These are phyloP conservation scores for Anarsia innoxiella DNA, from an alignment of 2,888 invertebrate genomes.

Conservation along the genomic window DNA sequence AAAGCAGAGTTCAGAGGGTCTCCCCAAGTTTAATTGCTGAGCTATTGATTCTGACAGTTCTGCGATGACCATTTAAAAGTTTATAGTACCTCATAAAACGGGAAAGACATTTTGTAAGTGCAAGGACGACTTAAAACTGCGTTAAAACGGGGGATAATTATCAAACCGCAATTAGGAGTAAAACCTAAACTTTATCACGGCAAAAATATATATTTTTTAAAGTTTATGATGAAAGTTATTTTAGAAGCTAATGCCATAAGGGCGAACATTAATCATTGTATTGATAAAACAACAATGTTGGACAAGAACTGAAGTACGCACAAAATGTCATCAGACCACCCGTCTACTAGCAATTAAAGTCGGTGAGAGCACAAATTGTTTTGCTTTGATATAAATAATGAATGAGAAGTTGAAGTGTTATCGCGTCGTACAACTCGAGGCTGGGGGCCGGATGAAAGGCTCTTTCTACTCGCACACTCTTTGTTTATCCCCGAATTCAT, in stretches of 20 bases:
- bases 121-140: too few species aligned
- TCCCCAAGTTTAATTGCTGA: conserved; percentile 4
- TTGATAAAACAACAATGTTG: too few species aligned
- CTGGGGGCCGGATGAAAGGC: conserved; percentile 38
- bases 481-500: conserved; percentile 58
- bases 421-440: conserved; percentile 38
- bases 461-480: conserved; percentile 54
- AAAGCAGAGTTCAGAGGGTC: conserved; percentile 3
- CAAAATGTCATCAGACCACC: too few species aligned
- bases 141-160: neutral
- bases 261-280: too few species aligned
- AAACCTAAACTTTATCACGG: neutral
- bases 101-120: too few species aligned
- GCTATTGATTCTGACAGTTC: conserved; percentile 8
- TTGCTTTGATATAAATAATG: too few species aligned
- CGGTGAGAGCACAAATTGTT: too few species aligned
- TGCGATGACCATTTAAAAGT: conserved; percentile 5
- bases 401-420: conserved; percentile 34
- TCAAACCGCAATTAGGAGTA: neutral
- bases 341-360: too few species aligned
- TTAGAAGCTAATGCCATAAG: too few species aligned
- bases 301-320: too few species aligned
- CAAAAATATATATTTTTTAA: too few species aligned
- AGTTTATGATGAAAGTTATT: too few species aligned
- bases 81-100: conserved; percentile 1